These are phyloP conservation scores for Brachypalpus laphriformis DNA, from an alignment of 2,888 invertebrate species.

Conservation along the genomic window DNA sequence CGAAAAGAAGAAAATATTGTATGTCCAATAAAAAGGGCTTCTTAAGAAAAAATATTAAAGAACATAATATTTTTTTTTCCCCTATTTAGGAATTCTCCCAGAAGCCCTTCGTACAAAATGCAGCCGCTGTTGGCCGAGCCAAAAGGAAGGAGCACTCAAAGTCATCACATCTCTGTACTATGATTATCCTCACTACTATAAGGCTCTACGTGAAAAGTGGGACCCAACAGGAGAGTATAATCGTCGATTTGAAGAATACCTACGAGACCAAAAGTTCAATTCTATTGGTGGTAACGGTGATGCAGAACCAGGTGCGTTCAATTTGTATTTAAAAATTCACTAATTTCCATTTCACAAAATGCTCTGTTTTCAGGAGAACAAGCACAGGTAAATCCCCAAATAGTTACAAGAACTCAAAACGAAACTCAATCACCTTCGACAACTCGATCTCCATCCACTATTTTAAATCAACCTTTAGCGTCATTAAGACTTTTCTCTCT, in stretches of 20 bases:
- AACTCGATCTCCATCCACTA: conserved; percentile 58
- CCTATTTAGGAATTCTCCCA: conserved; percentile 86
- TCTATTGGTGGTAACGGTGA: conserved; percentile 70
- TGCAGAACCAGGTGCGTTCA: conserved; percentile 47
- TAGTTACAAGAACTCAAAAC: conserved; percentile 41
- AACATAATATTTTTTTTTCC: background rate
- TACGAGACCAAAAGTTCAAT: conserved; percentile 76
- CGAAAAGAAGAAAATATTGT: too few relatives aligned
- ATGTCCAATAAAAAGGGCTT: too few relatives aligned
- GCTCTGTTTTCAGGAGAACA: conserved; percentile 55
- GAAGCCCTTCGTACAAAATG: conserved; percentile 88
- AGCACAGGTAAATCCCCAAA: conserved; percentile 69
- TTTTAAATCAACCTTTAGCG: conserved; percentile 46
- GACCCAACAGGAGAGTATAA: conserved; percentile 88
- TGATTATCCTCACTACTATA: conserved; percentile 87
- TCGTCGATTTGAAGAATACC: conserved; percentile 83
- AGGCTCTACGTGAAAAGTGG: conserved; percentile 86
- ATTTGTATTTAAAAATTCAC: background rate
- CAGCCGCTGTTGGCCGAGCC: conserved; percentile 86
- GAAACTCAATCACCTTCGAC: conserved; percentile 46
- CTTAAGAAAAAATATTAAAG: too few relatives aligned
- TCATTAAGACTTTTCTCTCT: conserved; percentile 55
- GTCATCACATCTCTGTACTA: conserved; percentile 87
- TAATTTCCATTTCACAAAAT: background rate
- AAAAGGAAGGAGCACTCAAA: conserved; percentile 87